Percentiles rank a stretch among this genome's conserved stretches.
Evolutionary conservation across 2,888 invertebrate genomes (phyloP).

Genomic region (Suillia variegata): DNA sequence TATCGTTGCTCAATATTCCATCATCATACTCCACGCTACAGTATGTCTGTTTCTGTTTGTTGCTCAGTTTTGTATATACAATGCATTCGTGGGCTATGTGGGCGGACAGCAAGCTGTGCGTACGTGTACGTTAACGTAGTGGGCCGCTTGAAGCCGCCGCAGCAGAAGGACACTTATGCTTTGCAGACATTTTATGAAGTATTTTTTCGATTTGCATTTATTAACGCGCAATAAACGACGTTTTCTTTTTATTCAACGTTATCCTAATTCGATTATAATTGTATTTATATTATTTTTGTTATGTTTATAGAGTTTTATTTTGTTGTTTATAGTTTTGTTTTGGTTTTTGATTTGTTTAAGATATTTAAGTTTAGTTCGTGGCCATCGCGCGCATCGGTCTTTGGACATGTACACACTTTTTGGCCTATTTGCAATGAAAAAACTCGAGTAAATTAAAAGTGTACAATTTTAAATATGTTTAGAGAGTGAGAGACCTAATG

Average conservation of each 20-base stretch:
- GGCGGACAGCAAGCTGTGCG: no score
- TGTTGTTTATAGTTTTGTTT: slow-evolving; percentile 31
- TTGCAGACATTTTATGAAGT: not conserved
- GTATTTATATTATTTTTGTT: slow-evolving; percentile 6
- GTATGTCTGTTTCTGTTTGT: no score
- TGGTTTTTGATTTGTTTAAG: slow-evolving; percentile 39
- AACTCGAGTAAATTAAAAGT: slow-evolving; percentile 61
- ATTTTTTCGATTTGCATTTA: not conserved
- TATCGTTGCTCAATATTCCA: no score
- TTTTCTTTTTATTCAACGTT: no score
- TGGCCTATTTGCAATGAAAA: slow-evolving; percentile 63
- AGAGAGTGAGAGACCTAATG: slow-evolving; percentile 29
- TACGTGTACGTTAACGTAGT: no score
- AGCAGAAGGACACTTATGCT: slow-evolving; percentile 1
- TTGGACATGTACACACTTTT: slow-evolving; percentile 63
- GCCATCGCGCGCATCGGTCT: slow-evolving; percentile 63
- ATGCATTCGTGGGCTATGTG: no score
- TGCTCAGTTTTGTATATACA: no score
- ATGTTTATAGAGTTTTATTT: slow-evolving; percentile 21
- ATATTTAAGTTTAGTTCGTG: slow-evolving; percentile 59
- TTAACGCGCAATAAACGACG: no score
- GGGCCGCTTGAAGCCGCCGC: no score
- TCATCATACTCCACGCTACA: no score
- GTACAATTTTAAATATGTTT: slow-evolving; percentile 44
- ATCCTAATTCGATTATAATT: no score